Percentiles rank a stretch among this genome's conserved stretches.
These are phyloP conservation scores for Sepiola atlantica DNA, from an alignment of 2,888 invertebrate genomes.

Conservation along the genomic window DNA sequence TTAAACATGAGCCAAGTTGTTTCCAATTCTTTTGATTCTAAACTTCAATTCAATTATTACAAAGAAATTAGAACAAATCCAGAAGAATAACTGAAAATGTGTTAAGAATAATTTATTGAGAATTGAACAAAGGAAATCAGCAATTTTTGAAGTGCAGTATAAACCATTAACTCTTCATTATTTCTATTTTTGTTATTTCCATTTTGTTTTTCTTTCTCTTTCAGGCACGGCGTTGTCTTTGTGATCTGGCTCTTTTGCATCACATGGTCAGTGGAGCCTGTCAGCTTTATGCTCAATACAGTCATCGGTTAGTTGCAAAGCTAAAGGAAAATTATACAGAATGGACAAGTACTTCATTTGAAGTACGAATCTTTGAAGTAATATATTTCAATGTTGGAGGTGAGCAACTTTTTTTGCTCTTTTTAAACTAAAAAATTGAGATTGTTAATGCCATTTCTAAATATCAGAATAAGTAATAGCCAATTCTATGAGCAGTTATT, in stretches of 20 bases:
- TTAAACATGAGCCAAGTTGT: too few species aligned
- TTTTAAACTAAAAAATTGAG: neutral
- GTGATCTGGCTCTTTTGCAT: slow-evolving; percentile 58
- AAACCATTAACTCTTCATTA: too few species aligned
- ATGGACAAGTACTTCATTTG: slow-evolving; percentile 82
- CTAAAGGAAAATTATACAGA: slow-evolving; percentile 76
- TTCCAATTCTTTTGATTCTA: too few species aligned
- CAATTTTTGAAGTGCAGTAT: too few species aligned
- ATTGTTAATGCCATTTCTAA: neutral
- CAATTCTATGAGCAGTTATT: too few species aligned
- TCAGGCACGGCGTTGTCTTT: slow-evolving; percentile 43
- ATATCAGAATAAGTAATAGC: neutral
- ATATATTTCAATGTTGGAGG: slow-evolving; percentile 71
- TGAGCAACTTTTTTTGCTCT: neutral
- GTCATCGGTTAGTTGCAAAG: slow-evolving; percentile 61
- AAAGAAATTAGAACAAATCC: too few species aligned
- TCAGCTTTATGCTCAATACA: slow-evolving; percentile 64
- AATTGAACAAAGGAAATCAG: too few species aligned
- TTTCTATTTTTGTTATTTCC: too few species aligned
- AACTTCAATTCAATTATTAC: too few species aligned
- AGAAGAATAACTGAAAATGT: too few species aligned
- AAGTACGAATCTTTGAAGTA: slow-evolving; percentile 82
- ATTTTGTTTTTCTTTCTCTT: neutral
- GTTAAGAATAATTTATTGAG: too few species aligned
- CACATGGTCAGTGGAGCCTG: slow-evolving; percentile 53